These are phyloP conservation scores for Lysiphlebus fabarum DNA, from an alignment of 1,140 invertebrate species.

Conservation along the genomic window DNA sequence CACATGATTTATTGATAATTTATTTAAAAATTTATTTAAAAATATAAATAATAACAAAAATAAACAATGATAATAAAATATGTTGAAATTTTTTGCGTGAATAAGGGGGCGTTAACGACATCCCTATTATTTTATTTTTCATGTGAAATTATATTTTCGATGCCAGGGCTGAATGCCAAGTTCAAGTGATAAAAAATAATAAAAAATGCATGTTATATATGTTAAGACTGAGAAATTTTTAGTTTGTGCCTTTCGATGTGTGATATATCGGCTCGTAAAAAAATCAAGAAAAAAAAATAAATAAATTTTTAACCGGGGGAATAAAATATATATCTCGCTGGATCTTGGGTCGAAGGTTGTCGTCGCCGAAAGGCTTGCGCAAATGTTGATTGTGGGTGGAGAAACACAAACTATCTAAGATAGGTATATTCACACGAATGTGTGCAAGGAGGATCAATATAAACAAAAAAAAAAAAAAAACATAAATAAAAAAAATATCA, in stretches of 20 bases:
- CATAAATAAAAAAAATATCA: constrained; percentile 12
- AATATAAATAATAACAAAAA: background rate
- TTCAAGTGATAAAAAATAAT: constrained; percentile 15
- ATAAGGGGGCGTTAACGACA: constrained; percentile 21
- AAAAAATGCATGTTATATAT: constrained; percentile 11
- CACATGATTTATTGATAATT: too few species aligned
- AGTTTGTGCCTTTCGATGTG: constrained; percentile 42
- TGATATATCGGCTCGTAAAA: constrained; percentile 58
- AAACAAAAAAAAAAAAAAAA: constrained; percentile 31
- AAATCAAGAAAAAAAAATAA: constrained; percentile 36
- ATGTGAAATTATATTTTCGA: background rate
- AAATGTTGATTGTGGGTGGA: constrained; percentile 13
- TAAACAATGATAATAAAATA: constrained; percentile 3
- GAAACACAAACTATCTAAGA: constrained; percentile 2
- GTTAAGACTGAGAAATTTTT: constrained; percentile 27
- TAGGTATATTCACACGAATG: constrained; percentile 11
- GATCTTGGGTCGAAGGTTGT: constrained; percentile 52
- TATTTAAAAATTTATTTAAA: too few species aligned
- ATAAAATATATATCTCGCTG: constrained; percentile 54
- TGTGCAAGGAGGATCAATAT: constrained; percentile 1
- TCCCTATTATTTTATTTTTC: constrained; percentile 5
- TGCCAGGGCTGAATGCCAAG: background rate
- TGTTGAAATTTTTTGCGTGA: constrained; percentile 4
- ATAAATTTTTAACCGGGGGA: constrained; percentile 29
- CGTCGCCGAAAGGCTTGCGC: constrained; percentile 48